Evolutionary conservation across 53 echinoderm and acorn worm genomes (phyloP), one percentile per base, ranked within the genome.

Genomic region (Paracentrotus lividus): DNA sequence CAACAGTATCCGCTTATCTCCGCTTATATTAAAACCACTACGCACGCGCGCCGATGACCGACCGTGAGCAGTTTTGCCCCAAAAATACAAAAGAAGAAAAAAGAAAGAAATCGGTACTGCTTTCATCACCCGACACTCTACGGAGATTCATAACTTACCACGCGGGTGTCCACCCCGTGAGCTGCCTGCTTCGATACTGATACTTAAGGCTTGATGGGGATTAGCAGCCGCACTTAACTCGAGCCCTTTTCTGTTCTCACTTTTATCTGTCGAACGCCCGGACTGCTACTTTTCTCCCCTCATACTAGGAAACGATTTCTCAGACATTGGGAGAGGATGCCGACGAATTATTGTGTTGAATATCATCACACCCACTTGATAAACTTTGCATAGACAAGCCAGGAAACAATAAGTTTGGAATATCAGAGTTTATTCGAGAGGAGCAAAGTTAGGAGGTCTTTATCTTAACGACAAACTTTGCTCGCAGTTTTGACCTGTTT

Each of bases 41-140:
- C n/a, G 86, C 86, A 86, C 55, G 81, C 86, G 36, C 86, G 86
- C 86, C 55, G 55, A 56, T 56, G 86, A 86, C 26, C 47, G 81
- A 81, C 45, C 45, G 81, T 81, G 81, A 47, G 81, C 81, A 27
- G 47, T 47, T 81, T 81, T 26, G 2, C 31, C 42, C 57, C 54
- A 34, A 36, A 54, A 21, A 56, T 56, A 24, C 56, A 43, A 85
- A 45, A n/a, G 8, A 84, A 51, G 12, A 51, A n/a, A 45, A 20
- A 49, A 43, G 52, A 54, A 8, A 55, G 56, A 86, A 86, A 55
- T 86, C 55, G 33, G 86, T n/a, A 47, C 81, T 54, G 86, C 86
- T 86, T 86, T 86, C 86, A 86, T 86, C 86, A 86, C 86, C 86
- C 86, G 86, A 86, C 86, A 56, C 86, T 86, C 86, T 53, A 53